These are phyloP conservation scores for Cydia amplana DNA, from an alignment of 1,140 invertebrate genomes.

Conservation along the genomic window DNA sequence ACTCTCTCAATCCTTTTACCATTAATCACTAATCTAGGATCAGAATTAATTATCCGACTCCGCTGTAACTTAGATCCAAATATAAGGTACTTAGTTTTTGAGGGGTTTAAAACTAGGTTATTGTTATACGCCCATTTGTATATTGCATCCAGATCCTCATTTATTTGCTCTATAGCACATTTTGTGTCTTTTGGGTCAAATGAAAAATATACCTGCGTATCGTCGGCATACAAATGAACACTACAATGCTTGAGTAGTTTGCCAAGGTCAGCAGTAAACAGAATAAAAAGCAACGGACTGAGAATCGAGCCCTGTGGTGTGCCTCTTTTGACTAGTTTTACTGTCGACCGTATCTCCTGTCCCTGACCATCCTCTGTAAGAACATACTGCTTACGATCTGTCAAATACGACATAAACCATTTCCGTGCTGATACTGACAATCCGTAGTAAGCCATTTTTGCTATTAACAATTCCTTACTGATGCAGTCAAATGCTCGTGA, in stretches of 20 bases:
- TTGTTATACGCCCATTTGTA: constrained; percentile 23
- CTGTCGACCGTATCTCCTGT: no score
- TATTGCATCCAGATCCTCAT: constrained; percentile 36
- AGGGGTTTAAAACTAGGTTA: constrained; percentile 23
- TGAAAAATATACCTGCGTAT: constrained; percentile 37
- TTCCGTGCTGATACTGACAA: background rate
- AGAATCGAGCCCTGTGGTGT: no score
- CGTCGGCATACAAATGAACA: constrained; percentile 11
- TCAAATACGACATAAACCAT: background rate
- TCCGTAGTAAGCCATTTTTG: background rate
- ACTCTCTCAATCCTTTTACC: constrained; percentile 24
- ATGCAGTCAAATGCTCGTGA: background rate
- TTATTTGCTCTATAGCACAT: constrained; percentile 23
- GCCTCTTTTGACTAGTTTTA: no score
- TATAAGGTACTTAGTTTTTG: constrained; percentile 39
- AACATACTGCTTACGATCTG: no score
- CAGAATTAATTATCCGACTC: constrained; percentile 3
- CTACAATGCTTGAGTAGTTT: constrained; percentile 35
- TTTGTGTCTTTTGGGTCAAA: constrained; percentile 29
- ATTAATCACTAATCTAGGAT: constrained; percentile 25
- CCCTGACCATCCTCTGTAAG: no score
- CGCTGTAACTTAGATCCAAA: constrained; percentile 34
- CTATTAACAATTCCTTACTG: background rate
- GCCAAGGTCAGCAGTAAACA: constrained; percentile 37
- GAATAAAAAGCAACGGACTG: constrained; percentile 33